phyloP scores from a whole-genome alignment of 2,888 invertebrate genomes.

The Drosophila nr. fundita region DNA sequence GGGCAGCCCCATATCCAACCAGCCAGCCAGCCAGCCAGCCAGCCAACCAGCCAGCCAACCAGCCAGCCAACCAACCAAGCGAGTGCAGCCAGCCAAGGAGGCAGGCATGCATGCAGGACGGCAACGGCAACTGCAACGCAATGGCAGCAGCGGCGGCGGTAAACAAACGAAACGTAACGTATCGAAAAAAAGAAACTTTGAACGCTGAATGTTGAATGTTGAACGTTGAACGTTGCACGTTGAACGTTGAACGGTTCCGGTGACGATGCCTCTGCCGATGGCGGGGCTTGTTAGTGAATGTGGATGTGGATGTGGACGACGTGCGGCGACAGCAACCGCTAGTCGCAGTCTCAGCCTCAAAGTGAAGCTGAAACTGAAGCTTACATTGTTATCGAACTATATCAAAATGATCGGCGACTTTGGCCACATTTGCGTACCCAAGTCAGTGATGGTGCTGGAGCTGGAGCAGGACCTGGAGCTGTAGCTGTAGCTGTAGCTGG shows the following conservation, averaged over 20 bases:
- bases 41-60: constrained; percentile 2
- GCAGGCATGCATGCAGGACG: constrained; percentile 16
- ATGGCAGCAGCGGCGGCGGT: constrained; percentile 52
- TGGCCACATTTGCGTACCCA: constrained; percentile 74
- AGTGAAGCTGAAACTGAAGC: constrained; percentile 39
- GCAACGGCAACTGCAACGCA: constrained; percentile 24
- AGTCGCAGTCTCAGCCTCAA: constrained; percentile 29
- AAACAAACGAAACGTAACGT: constrained; percentile 65
- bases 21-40: constrained; percentile 1
- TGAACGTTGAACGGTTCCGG: constrained; percentile 66
- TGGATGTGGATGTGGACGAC: constrained; percentile 50
- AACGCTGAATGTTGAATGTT: constrained; percentile 36
- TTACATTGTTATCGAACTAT: constrained; percentile 81
- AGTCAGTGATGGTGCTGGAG: constrained; percentile 14
- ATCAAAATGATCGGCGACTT: constrained; percentile 78
- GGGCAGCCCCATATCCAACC: constrained; percentile 40
- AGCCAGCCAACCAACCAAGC: constrained; percentile 5
- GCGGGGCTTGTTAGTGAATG: constrained; percentile 62
- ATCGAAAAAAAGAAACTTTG: constrained; percentile 35
- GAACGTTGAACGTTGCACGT: constrained; percentile 41
- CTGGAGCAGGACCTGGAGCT: constrained; percentile 3
- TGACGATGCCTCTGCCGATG: constrained; percentile 37
- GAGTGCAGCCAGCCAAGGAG: constrained; percentile 25
- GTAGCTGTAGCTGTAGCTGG: constrained; percentile 10
- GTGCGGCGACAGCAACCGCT: constrained; percentile 71